Percentiles rank a stretch among this genome's conserved stretches.
These are phyloP conservation scores for Brotula barbata DNA, from an alignment of 2,797 vertebrate species.

Conservation along the genomic window DNA sequence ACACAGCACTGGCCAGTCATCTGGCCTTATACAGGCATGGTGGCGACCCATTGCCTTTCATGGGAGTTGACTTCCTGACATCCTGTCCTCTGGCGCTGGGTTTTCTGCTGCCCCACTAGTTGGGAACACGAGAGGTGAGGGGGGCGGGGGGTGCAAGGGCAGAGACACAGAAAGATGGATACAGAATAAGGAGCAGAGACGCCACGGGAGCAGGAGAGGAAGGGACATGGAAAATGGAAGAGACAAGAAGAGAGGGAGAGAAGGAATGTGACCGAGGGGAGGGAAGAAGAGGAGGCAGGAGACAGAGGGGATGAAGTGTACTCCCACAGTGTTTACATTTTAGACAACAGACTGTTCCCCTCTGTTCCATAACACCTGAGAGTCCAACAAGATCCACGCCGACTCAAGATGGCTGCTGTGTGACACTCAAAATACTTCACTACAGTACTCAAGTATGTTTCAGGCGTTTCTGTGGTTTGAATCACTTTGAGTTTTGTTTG, in stretches of 20 bases:
- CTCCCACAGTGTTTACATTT: slow-evolving; percentile 70
- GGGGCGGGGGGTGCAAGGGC: slow-evolving; percentile 1
- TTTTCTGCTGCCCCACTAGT: slow-evolving; percentile 55
- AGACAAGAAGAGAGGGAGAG: slow-evolving; percentile 5
- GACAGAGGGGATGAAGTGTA: slow-evolving; percentile 64
- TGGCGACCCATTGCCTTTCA: slow-evolving; percentile 79
- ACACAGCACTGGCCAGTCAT: slow-evolving; percentile 56
- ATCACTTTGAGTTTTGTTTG: no score
- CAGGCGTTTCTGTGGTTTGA: no score
- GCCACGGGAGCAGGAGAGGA: slow-evolving; percentile 4
- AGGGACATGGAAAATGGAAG: slow-evolving; percentile 9
- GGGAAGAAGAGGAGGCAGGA: slow-evolving; percentile 37
- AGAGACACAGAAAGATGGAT: slow-evolving; percentile 33
- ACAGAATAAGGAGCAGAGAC: slow-evolving; percentile 23
- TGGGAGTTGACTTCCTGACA: slow-evolving; percentile 75
- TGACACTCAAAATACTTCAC: no score
- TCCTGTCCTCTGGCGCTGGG: slow-evolving; percentile 60
- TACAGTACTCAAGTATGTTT: no score
- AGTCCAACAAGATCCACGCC: slow-evolving; percentile 34
- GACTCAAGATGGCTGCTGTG: slow-evolving; percentile 33
- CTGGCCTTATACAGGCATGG: slow-evolving; percentile 83
- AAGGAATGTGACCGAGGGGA: slow-evolving; percentile 23
- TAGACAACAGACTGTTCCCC: slow-evolving; percentile 59
- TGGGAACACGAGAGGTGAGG: slow-evolving; percentile 41
- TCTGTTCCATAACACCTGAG: slow-evolving; percentile 61